Evolutionary conservation across 92 coral and sea anemone species (phyloP).

Genomic region (Siderastrea radians): DNA sequence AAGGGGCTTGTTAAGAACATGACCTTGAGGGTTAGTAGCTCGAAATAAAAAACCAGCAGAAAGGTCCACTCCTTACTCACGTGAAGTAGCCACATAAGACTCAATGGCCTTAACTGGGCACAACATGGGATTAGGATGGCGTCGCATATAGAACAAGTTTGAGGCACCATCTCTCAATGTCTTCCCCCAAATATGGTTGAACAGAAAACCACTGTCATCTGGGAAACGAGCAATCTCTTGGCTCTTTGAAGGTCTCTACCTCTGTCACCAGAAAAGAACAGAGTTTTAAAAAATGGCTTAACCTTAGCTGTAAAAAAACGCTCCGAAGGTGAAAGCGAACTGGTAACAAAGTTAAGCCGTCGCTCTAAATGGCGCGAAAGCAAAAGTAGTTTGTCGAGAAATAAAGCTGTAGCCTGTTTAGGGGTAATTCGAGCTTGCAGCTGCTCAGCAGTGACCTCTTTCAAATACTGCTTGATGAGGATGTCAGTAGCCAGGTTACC

Average conservation of each 20-base stretch:
- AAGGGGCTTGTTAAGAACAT: slow-evolving; percentile 27
- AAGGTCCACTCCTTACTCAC: slow-evolving; percentile 31
- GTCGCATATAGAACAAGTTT: slow-evolving; percentile 53
- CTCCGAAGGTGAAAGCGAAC: no score
- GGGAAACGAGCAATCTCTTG: slow-evolving; percentile 58
- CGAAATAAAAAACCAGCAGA: slow-evolving; percentile 62
- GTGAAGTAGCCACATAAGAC: slow-evolving; percentile 44
- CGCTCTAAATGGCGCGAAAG: background rate
- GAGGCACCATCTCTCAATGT: slow-evolving; percentile 50
- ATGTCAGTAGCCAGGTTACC: slow-evolving; percentile 70
- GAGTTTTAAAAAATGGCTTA: slow-evolving; percentile 13
- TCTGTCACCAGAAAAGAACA: slow-evolving; percentile 50
- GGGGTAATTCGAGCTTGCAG: slow-evolving; percentile 28
- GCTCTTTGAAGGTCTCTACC: slow-evolving; percentile 41
- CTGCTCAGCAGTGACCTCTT: background rate
- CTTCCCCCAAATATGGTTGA: slow-evolving; percentile 64
- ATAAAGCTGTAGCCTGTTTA: slow-evolving; percentile 29
- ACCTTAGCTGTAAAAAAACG: no score
- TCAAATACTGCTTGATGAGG: slow-evolving; percentile 32
- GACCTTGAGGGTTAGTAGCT: slow-evolving; percentile 61
- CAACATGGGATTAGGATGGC: slow-evolving; percentile 60
- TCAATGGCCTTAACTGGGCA: slow-evolving; percentile 74
- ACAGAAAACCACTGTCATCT: slow-evolving; percentile 47
- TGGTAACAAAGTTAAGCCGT: no score
- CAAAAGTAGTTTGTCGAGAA: background rate